A percentile compares a stretch with the other conserved stretches of the same genome.
Evolutionary conservation across 1,140 invertebrate species (phyloP).

Genomic region (Coptotermes formosanus): DNA sequence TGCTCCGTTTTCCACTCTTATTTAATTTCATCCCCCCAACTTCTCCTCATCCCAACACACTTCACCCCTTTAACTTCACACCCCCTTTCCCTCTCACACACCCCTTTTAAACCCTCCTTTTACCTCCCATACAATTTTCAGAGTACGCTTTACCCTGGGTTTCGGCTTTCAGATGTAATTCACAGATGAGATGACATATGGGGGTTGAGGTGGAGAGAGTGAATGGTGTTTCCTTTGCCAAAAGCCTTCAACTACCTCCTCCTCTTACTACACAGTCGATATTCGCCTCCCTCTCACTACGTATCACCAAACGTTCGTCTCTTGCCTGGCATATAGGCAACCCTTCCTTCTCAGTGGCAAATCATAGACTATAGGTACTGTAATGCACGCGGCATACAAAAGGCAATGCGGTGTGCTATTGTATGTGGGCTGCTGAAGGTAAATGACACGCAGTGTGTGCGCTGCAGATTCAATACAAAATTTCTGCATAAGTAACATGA

Average conservation of each 20-base stretch:
- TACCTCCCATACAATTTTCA: constrained; percentile 18
- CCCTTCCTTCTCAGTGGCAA: constrained; percentile 21
- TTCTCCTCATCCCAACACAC: background rate
- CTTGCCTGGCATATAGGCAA: constrained; percentile 18
- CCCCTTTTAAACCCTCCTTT: constrained; percentile 17
- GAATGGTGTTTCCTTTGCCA: constrained; percentile 27
- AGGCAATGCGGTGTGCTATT: constrained; percentile 28
- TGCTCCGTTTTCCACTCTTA: background rate
- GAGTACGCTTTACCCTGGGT: background rate
- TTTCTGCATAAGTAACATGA: background rate
- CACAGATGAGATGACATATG: constrained; percentile 27
- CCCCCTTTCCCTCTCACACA: constrained; percentile 2
- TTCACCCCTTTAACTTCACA: constrained; percentile 18
- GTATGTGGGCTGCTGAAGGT: constrained; percentile 15
- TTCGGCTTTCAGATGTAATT: constrained; percentile 25
- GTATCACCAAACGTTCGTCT: background rate
- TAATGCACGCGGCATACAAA: constrained; percentile 25
- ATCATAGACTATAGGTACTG: background rate
- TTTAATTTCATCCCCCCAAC: background rate
- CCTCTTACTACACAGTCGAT: constrained; percentile 20
- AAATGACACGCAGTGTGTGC: constrained; percentile 31
- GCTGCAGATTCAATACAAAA: constrained; percentile 3
- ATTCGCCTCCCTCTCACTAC: constrained; percentile 9
- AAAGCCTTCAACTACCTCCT: constrained; percentile 25
- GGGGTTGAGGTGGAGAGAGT: background rate